Percentiles rank a stretch among this genome's conserved stretches.
phyloP scores from a whole-genome alignment of 1,140 invertebrate species.

The Andrena cerasifolii region DNA sequence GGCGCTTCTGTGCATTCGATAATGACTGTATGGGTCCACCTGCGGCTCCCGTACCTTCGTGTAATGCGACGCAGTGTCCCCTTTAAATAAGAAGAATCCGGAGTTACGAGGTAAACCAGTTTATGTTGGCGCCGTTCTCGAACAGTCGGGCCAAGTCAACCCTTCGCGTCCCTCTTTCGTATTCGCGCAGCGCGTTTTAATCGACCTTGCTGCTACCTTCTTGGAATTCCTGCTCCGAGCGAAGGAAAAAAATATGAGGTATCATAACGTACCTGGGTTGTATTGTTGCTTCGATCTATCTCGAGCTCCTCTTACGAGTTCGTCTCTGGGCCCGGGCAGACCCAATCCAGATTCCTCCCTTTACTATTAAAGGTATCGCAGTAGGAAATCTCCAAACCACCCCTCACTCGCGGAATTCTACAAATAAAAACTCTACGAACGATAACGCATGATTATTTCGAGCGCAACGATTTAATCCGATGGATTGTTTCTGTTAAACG shows the following conservation, averaged over 20 bases:
- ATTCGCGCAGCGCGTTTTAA: conserved; percentile 38
- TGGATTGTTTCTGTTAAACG: neutral
- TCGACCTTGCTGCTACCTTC: conserved; percentile 25
- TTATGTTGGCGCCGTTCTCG: conserved; percentile 19
- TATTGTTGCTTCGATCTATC: neutral
- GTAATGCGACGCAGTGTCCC: neutral
- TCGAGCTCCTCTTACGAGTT: neutral
- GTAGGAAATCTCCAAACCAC: too few species aligned
- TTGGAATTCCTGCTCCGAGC: conserved; percentile 17
- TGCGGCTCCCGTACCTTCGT: neutral
- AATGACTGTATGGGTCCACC: neutral
- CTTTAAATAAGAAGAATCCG: neutral
- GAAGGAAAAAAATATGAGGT: conserved; percentile 28
- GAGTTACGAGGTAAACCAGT: conserved; percentile 37
- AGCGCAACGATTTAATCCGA: too few species aligned
- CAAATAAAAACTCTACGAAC: too few species aligned
- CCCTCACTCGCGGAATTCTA: too few species aligned
- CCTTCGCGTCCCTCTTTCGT: conserved; percentile 41
- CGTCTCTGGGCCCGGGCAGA: too few species aligned
- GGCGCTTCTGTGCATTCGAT: too few species aligned
- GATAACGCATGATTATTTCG: too few species aligned
- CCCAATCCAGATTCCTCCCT: too few species aligned
- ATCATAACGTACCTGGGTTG: conserved; percentile 10
- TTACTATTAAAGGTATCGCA: too few species aligned
- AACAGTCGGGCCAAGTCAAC: conserved; percentile 6